Evolutionary conservation across 2,888 invertebrate genomes (phyloP), one percentile per base, ranked within the genome.

Genomic region (Conistra vaccinii): DNA sequence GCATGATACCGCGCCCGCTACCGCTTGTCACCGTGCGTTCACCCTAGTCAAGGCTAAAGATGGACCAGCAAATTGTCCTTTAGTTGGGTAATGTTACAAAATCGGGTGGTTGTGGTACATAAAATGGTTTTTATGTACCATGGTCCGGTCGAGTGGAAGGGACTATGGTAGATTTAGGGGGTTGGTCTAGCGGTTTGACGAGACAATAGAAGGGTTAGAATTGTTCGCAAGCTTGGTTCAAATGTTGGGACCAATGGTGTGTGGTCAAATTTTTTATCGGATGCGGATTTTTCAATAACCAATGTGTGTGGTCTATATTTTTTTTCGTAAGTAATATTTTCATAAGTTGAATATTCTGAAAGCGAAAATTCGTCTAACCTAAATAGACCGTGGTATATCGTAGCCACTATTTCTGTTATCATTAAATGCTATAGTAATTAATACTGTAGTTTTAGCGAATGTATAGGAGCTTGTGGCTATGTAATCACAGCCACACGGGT

Each of bases 41-140:
- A 55, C 32, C 48, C 32, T 57, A 1, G 14, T 1, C 1, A 9
- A 48, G 48, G 74, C 74, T 55, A 81, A 73, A 87, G 75, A 78
- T 65, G 76, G 66, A 72, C 85, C 75, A 72, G 80, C 71, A 80
- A 87, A 87, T 80, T 72, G 87, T 70, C 83, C 65, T 77, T 70
- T 77, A 73, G 72, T 72, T 71, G 60, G 74, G 68, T 65, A 68
- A 61, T 63, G 69, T 63, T 39, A 66, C 35, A 61, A 63, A 57
- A 86, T 76, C 48, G 85, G 71, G 23, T 76, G 58, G 73, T 69
- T 67, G 85, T 76, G 75, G 77, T n/a, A 48, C 74, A 77, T 80
- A 87, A 78, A 78, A 73, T 51, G 35, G 51, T 65, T 74, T 85
- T 85, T 85, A 87, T 75, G 39, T 61, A 65, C 77, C 66, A 83